phyloP scores from a whole-genome alignment of 2,113 vertebrate species.

The human (Homo sapiens) region DNA sequence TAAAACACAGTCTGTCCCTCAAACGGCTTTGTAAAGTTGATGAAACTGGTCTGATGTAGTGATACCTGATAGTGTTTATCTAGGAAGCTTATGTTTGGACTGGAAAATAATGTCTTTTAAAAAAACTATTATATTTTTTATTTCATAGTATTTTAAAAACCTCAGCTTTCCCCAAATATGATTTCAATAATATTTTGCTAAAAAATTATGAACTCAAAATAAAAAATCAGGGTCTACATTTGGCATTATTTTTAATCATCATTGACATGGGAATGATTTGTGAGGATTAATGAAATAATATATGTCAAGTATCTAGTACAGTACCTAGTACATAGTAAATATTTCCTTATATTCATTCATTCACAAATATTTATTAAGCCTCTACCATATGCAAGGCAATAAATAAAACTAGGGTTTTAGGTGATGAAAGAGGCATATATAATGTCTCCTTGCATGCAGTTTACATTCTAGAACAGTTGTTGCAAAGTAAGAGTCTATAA shows the following conservation, averaged over 20 bases:
- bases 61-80: not conserved
- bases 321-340: too few species aligned
- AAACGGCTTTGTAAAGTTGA: not conserved
- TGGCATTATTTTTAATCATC: not conserved
- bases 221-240: not conserved
- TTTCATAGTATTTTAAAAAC: not conserved
- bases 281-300: not conserved
- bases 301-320: not conserved
- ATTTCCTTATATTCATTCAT: not conserved
- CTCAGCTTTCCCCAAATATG: not conserved
- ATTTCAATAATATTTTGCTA: not conserved
- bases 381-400: not conserved
- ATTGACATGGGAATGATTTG: not conserved
- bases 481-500: not conserved
- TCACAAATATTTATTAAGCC: not conserved
- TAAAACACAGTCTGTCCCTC: not conserved
- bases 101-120: not conserved
- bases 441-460: not conserved
- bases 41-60: not conserved
- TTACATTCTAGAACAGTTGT: not conserved
- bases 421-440: not conserved
- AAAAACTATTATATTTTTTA: not conserved
- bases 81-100: not conserved
- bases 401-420: not conserved
- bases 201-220: not conserved